Conservation (phyloP, 1,140 invertebrate species). For the Drosophila subpulchrella region DNA sequence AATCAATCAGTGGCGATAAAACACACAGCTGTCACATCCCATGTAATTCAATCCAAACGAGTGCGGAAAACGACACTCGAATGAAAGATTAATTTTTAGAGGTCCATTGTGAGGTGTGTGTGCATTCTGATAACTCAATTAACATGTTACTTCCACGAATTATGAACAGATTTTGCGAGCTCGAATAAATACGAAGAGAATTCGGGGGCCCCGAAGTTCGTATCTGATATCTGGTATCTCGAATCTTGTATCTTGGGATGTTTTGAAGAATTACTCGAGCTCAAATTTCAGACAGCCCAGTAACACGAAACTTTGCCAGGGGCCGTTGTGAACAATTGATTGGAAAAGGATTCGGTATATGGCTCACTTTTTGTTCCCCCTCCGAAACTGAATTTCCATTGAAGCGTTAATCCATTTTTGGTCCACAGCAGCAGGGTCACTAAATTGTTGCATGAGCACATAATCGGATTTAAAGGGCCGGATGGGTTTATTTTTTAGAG, state of each 20-base stretch:
- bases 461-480: constrained; percentile 69
- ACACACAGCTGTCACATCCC: constrained; percentile 59
- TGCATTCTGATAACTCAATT: constrained; percentile 73
- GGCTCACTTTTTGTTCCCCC: constrained; percentile 45
- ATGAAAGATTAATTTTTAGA: constrained; percentile 36
- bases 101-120: constrained; percentile 51
- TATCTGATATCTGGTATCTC: constrained; percentile 42
- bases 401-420: constrained; percentile 78
- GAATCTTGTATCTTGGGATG: constrained; percentile 52
- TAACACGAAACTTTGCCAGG: constrained; percentile 58
- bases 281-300: constrained; percentile 69
- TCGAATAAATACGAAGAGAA: constrained; percentile 18
- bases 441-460: constrained; percentile 64
- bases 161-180: constrained; percentile 68
- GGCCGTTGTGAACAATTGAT: constrained; percentile 71
- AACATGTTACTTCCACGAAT: constrained; percentile 79
- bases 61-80: constrained; percentile 67
- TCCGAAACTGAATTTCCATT: constrained; percentile 71
- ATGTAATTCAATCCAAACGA: constrained; percentile 55
- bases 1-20: constrained; percentile 53
- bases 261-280: constrained; percentile 74
- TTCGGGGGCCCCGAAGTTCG: not conserved
- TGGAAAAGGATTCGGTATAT: constrained; percentile 65
- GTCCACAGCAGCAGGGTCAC: constrained; percentile 55
- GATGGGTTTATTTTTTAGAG: constrained; percentile 11